These are phyloP conservation scores for Clytia hemisphaerica DNA, from an alignment of 30 jellyfish, hydroid and myxozoan genomes.

Conservation along the genomic window DNA sequence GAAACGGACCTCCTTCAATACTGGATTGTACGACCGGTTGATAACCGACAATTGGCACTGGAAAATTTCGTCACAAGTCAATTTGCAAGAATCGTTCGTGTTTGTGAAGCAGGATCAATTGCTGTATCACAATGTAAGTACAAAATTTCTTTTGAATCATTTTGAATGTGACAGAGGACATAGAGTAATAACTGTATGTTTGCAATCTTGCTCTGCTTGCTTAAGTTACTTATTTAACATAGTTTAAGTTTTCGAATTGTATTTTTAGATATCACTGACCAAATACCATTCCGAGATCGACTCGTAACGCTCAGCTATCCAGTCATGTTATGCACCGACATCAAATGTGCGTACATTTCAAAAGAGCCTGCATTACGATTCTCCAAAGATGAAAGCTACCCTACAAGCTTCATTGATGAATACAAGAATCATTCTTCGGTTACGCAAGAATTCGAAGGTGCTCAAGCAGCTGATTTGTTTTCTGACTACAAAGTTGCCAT, in stretches of 20 bases:
- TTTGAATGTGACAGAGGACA: no score
- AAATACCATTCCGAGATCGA: conserved; percentile 38
- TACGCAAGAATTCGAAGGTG: conserved; percentile 17
- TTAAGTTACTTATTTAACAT: background rate
- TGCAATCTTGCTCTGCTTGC: background rate
- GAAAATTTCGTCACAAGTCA: conserved; percentile 39
- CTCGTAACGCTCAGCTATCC: conserved; percentile 46
- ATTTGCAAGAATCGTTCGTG: conserved; percentile 41
- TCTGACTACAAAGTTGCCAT: conserved; percentile 23
- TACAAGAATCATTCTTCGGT: conserved; percentile 35
- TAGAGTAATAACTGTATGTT: background rate
- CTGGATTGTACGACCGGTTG: conserved; percentile 51
- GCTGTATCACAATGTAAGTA: conserved; percentile 74
- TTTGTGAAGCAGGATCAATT: conserved; percentile 55
- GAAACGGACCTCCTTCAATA: conserved; percentile 24
- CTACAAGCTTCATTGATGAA: conserved; percentile 30
- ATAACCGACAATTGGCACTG: conserved; percentile 8
- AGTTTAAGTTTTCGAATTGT: background rate
- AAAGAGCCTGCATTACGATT: conserved; percentile 41
- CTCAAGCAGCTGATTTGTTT: conserved; percentile 19
- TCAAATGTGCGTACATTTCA: conserved; percentile 26
- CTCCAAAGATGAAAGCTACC: conserved; percentile 21
- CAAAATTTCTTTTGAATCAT: background rate
- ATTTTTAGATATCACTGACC: conserved; percentile 27
- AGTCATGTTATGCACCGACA: background rate